Percentiles rank a stretch among this genome's conserved stretches.
Conservation (phyloP, 2,797 vertebrate genomes). For the Cyclopterus lumpus region DNA sequence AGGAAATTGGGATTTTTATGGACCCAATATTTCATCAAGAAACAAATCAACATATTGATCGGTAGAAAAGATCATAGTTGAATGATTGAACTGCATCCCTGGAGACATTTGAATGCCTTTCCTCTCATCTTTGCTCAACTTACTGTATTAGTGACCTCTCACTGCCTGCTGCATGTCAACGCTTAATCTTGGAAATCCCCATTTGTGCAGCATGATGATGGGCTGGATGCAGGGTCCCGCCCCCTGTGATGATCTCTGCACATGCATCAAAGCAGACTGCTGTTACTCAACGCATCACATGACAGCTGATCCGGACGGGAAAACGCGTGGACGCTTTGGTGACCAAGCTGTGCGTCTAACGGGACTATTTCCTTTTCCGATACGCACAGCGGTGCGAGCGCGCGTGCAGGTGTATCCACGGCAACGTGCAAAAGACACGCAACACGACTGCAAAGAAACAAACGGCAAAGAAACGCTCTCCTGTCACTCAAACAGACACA, state of each 20-base stretch:
- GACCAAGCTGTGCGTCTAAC: not conserved
- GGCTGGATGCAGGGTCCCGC: slow-evolving; percentile 21
- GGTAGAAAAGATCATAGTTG: not conserved
- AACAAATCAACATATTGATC: not conserved
- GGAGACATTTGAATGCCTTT: not conserved
- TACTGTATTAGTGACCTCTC: slow-evolving; percentile 37
- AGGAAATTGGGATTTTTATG: not conserved
- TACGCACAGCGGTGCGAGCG: not conserved
- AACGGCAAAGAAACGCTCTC: not conserved
- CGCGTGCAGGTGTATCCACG: slow-evolving; percentile 4
- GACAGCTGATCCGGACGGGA: slow-evolving; percentile 21
- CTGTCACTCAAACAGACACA: slow-evolving; percentile 8
- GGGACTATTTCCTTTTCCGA: not conserved
- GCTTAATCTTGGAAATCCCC: slow-evolving; percentile 68
- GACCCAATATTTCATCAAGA: not conserved
- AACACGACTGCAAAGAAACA: not conserved
- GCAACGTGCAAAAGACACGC: slow-evolving; percentile 9
- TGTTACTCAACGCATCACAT: not conserved
- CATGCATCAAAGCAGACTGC: not conserved
- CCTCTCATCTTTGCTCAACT: slow-evolving; percentile 12
- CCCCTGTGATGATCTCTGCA: slow-evolving; percentile 28
- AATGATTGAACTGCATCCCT: not conserved
- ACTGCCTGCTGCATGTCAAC: slow-evolving; percentile 14
- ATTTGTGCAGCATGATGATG: slow-evolving; percentile 22
- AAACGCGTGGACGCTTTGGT: slow-evolving; percentile 8